These are phyloP conservation scores for Euzetes globulus DNA, from an alignment of 2,888 invertebrate species.

Conservation along the genomic window DNA sequence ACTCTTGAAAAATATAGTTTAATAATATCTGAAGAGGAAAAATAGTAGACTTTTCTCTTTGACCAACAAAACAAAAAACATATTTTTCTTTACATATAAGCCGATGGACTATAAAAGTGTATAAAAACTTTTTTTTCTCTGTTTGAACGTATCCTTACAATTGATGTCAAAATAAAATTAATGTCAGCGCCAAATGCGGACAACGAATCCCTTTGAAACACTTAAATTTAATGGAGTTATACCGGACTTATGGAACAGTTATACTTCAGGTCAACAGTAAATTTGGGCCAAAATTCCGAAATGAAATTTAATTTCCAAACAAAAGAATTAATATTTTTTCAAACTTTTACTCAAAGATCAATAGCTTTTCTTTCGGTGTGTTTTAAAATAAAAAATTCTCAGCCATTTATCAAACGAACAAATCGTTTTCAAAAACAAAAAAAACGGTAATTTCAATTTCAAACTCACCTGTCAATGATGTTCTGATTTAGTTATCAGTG, in stretches of 20 bases:
- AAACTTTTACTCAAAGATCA: too few species aligned
- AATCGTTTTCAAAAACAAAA: too few species aligned
- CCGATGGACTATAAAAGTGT: not conserved
- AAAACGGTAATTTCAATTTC: too few species aligned
- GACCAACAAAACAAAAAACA: not conserved
- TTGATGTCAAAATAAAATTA: slow-evolving; percentile 28
- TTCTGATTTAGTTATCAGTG: too few species aligned
- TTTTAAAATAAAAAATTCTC: too few species aligned
- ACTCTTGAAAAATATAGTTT: not conserved
- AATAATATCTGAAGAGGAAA: not conserved
- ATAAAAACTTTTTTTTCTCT: not conserved
- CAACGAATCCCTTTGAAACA: slow-evolving; percentile 19
- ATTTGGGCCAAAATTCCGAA: too few species aligned
- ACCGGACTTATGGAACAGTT: not conserved
- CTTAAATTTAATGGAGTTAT: slow-evolving; percentile 32
- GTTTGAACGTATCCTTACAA: not conserved
- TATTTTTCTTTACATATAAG: not conserved
- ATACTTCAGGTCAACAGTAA: too few species aligned
- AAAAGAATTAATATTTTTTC: too few species aligned
- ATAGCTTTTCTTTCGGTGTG: too few species aligned
- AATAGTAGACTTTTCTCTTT: not conserved
- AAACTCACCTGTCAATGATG: too few species aligned
- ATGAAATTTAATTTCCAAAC: not conserved
- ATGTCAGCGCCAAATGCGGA: slow-evolving; percentile 28
- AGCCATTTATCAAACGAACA: too few species aligned